phyloP scores from a whole-genome alignment of 2,888 invertebrate genomes.

The Polydrusus pterygomalis region DNA sequence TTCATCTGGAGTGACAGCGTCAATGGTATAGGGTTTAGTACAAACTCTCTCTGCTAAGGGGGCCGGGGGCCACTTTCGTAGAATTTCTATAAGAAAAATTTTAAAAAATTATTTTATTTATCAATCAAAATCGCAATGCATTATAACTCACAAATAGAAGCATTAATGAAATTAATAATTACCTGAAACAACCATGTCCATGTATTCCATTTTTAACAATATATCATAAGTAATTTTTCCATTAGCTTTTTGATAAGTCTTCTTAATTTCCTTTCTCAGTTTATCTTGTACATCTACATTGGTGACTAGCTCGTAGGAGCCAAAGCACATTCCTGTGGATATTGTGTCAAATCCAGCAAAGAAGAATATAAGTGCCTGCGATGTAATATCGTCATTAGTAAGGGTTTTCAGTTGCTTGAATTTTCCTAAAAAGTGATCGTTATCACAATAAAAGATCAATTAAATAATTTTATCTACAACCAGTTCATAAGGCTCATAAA shows the following conservation, averaged over 20 bases:
- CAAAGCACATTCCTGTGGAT: slow-evolving; percentile 73
- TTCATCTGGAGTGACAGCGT: slow-evolving; percentile 58
- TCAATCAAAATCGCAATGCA: no score
- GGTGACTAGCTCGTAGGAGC: slow-evolving; percentile 75
- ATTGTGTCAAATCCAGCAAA: slow-evolving; percentile 74
- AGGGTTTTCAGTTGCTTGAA: not conserved
- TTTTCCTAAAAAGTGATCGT: not conserved
- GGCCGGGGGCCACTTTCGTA: slow-evolving; percentile 72
- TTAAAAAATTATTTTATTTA: no score
- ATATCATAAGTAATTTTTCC: slow-evolving; percentile 71
- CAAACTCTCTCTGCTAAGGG: slow-evolving; percentile 73
- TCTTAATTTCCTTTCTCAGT: slow-evolving; percentile 75
- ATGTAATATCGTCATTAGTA: slow-evolving; percentile 73
- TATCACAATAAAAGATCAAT: not conserved
- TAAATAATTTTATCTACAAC: no score
- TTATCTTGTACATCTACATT: slow-evolving; percentile 76
- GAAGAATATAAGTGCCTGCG: slow-evolving; percentile 75
- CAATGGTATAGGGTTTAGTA: slow-evolving; percentile 70
- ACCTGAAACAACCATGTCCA: slow-evolving; percentile 73
- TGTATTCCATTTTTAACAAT: slow-evolving; percentile 72
- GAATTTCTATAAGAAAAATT: slow-evolving; percentile 57
- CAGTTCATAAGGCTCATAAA: no score
- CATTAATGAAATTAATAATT: no score
- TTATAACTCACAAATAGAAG: no score
- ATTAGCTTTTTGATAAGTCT: slow-evolving; percentile 64